Base-by-base conservation (phyloP, 2,113 vertebrate species). In the Dromiciops gliroides region DNA sequence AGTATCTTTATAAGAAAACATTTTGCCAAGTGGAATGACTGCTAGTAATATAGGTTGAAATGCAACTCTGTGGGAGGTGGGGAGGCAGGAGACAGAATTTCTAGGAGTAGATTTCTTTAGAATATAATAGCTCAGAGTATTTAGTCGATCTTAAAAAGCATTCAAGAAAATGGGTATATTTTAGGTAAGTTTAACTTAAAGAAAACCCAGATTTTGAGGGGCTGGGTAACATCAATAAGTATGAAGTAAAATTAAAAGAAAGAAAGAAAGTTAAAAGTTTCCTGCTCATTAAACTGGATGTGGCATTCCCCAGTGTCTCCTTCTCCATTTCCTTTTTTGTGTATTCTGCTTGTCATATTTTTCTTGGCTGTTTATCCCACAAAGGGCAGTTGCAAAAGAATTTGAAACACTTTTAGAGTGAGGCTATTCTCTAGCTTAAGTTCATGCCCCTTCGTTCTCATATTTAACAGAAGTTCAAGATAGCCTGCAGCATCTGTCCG, bases 401-500 rank as follows among this genome's bases (percentile, higher is more conserved):
- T 95, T 98, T 97, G 98, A 98, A 98, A 97, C 97, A 98, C 98
- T 98, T 98, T 98, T 97, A 98, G 97, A 97, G 97, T 95, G 97
- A 97, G 98, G 97, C 98, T 98, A 98, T 98, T 97, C 97, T 98
- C 97, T 95, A 98, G 97, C 97, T 96, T 93, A 98, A 97, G 98
- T 99, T 99, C 98, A 98, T 98, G 98, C 98, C 98, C 98, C 97
- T 98, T 98, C 98, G 98, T 98, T 98, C 98, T 98, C 98, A 95
- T 98, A 97, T 98, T 99, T 98, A 99, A 98, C 98, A 98, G 97
- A 96, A 97, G 97, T 98, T 97, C 97, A 98, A 44, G 97, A 99
- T 98, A 98, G 98, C 98, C 98, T 98, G 98, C 97, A 98, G 98
- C 98, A 98, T 98, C 98, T 98, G 97, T 98, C 98, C 98, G 97